Conservation (phyloP, 2,797 vertebrate genomes). For the Zalophus californianus region DNA sequence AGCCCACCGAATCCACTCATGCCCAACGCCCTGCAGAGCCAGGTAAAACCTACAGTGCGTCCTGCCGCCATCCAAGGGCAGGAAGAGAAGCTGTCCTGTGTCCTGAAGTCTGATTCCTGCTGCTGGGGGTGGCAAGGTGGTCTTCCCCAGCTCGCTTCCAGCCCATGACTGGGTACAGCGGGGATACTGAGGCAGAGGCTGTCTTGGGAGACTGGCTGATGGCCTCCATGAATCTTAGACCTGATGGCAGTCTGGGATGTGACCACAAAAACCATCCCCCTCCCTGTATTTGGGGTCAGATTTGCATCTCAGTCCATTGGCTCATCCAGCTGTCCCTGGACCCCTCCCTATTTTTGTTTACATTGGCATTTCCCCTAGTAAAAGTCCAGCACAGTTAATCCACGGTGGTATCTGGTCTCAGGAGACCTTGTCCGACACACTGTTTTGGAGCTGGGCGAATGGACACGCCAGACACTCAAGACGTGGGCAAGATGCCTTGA, state of each 20-base stretch:
- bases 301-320: accelerated
- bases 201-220: accelerated
- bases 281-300: neutral
- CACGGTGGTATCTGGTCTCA: neutral
- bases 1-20: accelerated
- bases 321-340: accelerated
- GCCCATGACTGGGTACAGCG: accelerated
- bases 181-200: accelerated
- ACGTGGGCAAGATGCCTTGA: accelerated
- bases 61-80: neutral
- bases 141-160: too few relatives aligned
- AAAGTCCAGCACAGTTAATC: accelerated
- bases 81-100: accelerated
- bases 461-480: neutral
- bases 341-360: too few relatives aligned
- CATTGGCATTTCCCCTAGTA: accelerated
- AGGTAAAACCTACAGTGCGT: accelerated
- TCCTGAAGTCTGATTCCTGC: neutral
- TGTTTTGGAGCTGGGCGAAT: too few relatives aligned
- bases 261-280: accelerated
- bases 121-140: accelerated
- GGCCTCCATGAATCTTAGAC: neutral
- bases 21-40: neutral
- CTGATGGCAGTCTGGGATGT: neutral
- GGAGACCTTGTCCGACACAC: neutral